Conservation (phyloP, 2,888 invertebrate genomes). For the Tipula vernalis region DNA sequence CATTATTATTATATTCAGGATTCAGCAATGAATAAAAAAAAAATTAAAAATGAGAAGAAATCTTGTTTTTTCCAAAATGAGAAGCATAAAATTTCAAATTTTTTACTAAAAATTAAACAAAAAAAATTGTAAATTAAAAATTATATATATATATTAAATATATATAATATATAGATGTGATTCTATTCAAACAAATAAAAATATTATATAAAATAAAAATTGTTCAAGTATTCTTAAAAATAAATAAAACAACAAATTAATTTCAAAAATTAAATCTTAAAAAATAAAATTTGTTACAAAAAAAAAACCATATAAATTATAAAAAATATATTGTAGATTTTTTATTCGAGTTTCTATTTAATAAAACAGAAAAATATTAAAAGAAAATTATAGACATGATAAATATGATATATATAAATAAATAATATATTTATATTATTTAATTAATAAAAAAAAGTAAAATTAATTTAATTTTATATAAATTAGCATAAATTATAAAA, state of each 20-base stretch:
- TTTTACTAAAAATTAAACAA: neutral
- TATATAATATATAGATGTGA: neutral
- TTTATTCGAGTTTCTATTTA: conserved; percentile 23
- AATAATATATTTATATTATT: neutral
- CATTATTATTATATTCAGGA: neutral
- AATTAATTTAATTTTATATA: neutral
- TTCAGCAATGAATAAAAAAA: neutral
- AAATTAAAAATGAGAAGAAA: neutral
- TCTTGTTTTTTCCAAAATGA: neutral
- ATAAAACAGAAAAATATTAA: conserved; percentile 13
- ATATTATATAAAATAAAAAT: neutral
- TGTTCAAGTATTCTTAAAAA: conserved; percentile 13
- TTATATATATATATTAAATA: neutral
- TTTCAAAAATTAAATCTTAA: neutral
- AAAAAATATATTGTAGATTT: conserved; percentile 21
- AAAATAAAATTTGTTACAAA: conserved; percentile 19
- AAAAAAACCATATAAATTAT: conserved; percentile 13
- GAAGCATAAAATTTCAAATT: neutral
- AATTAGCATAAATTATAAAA: neutral
- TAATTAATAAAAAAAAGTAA: neutral
- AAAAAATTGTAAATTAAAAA: neutral
- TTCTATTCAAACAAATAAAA: neutral
- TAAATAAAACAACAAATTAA: conserved; percentile 10
- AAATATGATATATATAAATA: conserved; percentile 12
- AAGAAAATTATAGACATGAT: conserved; percentile 13